Percentiles rank a stretch among this genome's conserved stretches.
These are phyloP conservation scores for Hoplias malabaricus DNA, from an alignment of 2,113 vertebrate genomes.

Conservation along the genomic window DNA sequence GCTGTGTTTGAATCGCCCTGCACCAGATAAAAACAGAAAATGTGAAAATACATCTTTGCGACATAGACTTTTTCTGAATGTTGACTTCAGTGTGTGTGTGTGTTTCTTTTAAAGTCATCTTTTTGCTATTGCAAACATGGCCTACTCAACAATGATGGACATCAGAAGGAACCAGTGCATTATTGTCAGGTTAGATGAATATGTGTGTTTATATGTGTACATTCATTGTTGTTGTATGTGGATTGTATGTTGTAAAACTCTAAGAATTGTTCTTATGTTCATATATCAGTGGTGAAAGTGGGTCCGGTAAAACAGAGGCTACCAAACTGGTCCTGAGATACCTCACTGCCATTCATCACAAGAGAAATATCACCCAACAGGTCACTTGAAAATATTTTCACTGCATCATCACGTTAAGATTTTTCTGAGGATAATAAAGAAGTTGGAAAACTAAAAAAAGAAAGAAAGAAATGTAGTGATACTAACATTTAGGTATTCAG, in stretches of 20 bases:
- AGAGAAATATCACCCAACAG: slow-evolving; percentile 83
- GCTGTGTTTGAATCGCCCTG: too few relatives aligned
- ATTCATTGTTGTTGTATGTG: too few relatives aligned
- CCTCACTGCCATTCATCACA: slow-evolving; percentile 91
- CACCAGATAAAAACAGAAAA: too few relatives aligned
- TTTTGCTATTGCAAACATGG: slow-evolving; percentile 90
- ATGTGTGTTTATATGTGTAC: background rate
- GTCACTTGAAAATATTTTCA: slow-evolving; percentile 70
- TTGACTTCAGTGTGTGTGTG: background rate
- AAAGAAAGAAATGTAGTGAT: too few relatives aligned
- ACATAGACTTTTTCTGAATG: too few relatives aligned
- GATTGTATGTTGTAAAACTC: background rate
- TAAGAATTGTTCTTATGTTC: background rate
- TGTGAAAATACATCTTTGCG: too few relatives aligned
- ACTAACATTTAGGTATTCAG: too few relatives aligned
- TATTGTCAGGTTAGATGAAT: slow-evolving; percentile 85
- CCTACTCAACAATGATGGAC: slow-evolving; percentile 95
- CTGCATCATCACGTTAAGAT: too few relatives aligned
- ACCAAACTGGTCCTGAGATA: slow-evolving; percentile 94
- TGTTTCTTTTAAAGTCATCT: slow-evolving; percentile 81
- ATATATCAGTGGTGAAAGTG: slow-evolving; percentile 87
- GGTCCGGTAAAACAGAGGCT: slow-evolving; percentile 94
- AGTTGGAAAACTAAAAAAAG: too few relatives aligned
- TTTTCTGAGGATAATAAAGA: too few relatives aligned
- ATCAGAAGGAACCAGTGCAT: slow-evolving; percentile 97